Conservation (phyloP, 2,888 invertebrate species). For the Sminthurinus aureus region DNA sequence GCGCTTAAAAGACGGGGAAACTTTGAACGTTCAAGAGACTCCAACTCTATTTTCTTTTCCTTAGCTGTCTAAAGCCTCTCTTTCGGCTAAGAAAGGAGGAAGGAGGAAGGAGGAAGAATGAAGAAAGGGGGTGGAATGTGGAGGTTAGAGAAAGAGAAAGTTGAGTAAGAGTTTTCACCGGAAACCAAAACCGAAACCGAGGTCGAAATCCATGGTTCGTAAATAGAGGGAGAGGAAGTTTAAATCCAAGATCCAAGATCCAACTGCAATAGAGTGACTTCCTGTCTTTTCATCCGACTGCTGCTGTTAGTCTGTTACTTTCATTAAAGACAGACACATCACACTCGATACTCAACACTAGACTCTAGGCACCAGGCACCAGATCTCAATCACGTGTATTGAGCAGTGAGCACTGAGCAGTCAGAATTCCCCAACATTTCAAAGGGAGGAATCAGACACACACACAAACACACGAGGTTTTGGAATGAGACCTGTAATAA, state of each 20-base stretch:
- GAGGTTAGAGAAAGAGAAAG: neutral
- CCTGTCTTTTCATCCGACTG: neutral
- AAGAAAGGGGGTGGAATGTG: neutral
- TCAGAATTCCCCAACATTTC: neutral
- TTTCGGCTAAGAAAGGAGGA: too few species aligned
- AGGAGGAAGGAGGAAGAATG: too few species aligned
- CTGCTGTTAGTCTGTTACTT: neutral
- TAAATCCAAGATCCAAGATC: too few species aligned
- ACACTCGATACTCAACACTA: too few species aligned
- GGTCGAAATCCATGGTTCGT: too few species aligned
- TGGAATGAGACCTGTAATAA: conserved; percentile 57
- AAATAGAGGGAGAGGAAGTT: too few species aligned
- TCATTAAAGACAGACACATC: conserved; percentile 21
- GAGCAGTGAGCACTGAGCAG: neutral
- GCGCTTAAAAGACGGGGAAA: too few species aligned
- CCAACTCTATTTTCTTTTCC: too few species aligned
- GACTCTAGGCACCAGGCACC: too few species aligned
- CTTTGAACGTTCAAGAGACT: too few species aligned
- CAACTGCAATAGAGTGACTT: neutral
- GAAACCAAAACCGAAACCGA: neutral
- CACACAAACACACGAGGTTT: conserved; percentile 11
- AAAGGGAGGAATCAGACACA: neutral
- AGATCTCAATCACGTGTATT: too few species aligned
- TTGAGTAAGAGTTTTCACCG: neutral
- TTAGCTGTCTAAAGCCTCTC: too few species aligned